Conservation (phyloP, 2,113 vertebrate species). For the Tricholaema leucomelas region DNA sequence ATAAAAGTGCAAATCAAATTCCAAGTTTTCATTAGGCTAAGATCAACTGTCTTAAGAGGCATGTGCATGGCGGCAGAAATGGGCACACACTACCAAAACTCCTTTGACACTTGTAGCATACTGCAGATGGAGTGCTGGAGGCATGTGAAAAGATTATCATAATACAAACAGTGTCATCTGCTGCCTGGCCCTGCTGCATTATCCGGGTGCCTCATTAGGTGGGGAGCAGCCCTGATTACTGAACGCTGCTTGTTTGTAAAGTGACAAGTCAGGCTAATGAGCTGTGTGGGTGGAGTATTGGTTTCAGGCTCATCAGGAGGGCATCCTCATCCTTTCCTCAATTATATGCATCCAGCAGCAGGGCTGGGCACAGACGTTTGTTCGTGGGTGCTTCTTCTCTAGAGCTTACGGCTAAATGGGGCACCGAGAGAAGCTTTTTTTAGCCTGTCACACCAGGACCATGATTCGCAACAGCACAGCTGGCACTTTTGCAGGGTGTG, state of each 20-base stretch:
- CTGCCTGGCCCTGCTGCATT: neutral
- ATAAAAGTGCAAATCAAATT: neutral
- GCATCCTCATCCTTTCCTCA: constrained; percentile 5
- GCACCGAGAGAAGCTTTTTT: neutral
- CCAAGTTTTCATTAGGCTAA: neutral
- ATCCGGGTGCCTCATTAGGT: neutral
- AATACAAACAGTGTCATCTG: neutral
- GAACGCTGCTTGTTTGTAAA: neutral
- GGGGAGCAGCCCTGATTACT: neutral
- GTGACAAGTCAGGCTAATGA: neutral
- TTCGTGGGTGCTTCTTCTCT: neutral
- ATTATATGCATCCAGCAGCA: neutral
- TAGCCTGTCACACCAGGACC: neutral
- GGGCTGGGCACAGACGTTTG: neutral
- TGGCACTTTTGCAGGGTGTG: neutral
- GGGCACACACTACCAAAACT: neutral
- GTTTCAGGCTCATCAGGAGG: neutral
- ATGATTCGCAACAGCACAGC: neutral
- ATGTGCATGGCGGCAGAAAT: neutral
- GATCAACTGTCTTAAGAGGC: neutral
- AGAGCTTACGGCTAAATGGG: constrained; percentile 1
- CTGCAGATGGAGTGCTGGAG: neutral
- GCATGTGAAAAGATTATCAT: neutral
- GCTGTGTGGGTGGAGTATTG: neutral
- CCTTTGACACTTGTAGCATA: neutral